phyloP scores from a whole-genome alignment of 2,888 invertebrate genomes.

The Cylloceria caligata region DNA sequence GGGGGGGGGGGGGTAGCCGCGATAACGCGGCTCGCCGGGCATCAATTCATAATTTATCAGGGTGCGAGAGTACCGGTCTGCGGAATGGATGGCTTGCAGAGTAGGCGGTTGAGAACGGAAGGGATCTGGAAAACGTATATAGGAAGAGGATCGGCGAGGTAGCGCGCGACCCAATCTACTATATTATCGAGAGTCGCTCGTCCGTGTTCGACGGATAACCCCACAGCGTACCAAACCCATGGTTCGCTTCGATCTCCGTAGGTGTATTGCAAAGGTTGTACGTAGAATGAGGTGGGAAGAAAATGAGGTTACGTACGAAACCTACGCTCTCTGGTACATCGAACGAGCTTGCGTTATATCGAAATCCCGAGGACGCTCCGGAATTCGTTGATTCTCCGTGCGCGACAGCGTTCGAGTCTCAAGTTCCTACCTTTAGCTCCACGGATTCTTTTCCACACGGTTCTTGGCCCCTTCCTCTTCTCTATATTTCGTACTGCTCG shows the following conservation, averaged over 20 bases:
- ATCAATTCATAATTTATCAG: conserved; percentile 63
- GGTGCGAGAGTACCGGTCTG: conserved; percentile 15
- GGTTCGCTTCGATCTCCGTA: conserved; percentile 39
- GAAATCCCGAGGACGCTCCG: conserved; percentile 51
- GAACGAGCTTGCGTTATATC: conserved; percentile 46
- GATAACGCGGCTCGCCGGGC: conserved; percentile 59
- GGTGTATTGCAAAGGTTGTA: conserved; percentile 16
- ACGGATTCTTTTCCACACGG: conserved; percentile 6
- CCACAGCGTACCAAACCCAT: conserved; percentile 15
- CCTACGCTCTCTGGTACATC: conserved; percentile 25
- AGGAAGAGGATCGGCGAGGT: conserved; percentile 42
- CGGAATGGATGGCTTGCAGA: background rate
- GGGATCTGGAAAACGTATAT: conserved; percentile 18
- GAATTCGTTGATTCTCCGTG: conserved; percentile 61
- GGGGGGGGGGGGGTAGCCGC: conserved; percentile 25
- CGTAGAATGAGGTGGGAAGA: background rate
- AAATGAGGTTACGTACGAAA: background rate
- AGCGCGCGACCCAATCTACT: conserved; percentile 32
- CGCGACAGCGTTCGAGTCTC: conserved; percentile 50
- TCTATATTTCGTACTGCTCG: conserved; percentile 24
- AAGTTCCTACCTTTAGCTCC: conserved; percentile 31
- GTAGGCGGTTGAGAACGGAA: conserved; percentile 14
- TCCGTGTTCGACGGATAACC: conserved; percentile 51
- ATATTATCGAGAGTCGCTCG: conserved; percentile 57
- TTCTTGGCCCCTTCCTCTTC: conserved; percentile 10